Percentiles rank a stretch among this genome's conserved stretches.
These are phyloP conservation scores for Origma solitaria DNA, from an alignment of 2,113 vertebrate species.

Conservation along the genomic window DNA sequence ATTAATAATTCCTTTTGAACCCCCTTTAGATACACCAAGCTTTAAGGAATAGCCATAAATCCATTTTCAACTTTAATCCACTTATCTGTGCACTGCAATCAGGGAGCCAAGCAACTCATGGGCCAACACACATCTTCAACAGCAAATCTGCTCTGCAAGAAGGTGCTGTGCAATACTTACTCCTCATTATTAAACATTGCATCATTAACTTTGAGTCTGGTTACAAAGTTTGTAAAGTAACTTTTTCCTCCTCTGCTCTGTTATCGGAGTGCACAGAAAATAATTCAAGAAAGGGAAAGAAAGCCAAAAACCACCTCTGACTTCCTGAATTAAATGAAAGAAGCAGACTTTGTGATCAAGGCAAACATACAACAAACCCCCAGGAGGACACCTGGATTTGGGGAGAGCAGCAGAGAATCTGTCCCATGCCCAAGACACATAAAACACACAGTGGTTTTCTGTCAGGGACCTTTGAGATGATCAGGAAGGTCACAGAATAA, in stretches of 20 bases:
- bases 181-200: neutral
- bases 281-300: neutral
- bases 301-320: neutral
- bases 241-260: neutral
- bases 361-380: neutral
- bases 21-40: neutral
- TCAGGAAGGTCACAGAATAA: neutral
- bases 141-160: neutral
- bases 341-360: neutral
- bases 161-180: accelerated
- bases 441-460: neutral
- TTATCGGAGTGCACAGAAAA: neutral
- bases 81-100: neutral
- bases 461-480: neutral
- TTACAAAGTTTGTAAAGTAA: neutral
- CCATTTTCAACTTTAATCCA: neutral
- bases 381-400: neutral
- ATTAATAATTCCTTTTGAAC: neutral
- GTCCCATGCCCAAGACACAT: accelerated
- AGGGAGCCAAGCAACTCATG: neutral
- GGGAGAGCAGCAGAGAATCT: neutral
- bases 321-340: neutral
- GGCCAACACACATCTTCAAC: neutral
- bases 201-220: neutral
- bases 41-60: neutral